A percentile compares a stretch with the other conserved stretches of the same genome.
Conservation (phyloP, 2,113 vertebrate genomes). For the Poicephalus gulielmi region DNA sequence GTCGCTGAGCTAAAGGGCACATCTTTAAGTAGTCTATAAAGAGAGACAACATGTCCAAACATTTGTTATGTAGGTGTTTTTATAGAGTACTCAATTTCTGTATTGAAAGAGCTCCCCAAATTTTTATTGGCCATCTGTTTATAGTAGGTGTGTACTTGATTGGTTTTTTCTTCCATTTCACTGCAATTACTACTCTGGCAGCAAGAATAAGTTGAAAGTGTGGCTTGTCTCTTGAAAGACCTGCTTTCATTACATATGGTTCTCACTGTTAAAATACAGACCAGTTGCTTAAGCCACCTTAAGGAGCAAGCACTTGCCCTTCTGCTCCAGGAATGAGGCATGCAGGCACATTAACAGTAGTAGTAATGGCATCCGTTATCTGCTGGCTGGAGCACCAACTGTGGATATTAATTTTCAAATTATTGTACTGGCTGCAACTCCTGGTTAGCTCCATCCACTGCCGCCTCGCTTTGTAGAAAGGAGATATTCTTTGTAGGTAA, state of each 20-base stretch:
- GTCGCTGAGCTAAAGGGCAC: background rate
- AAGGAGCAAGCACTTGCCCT: background rate
- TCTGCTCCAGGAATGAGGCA: background rate
- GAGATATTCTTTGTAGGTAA: conserved; percentile 31
- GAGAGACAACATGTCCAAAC: background rate
- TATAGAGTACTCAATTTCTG: background rate
- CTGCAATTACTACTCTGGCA: conserved; percentile 24
- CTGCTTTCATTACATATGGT: background rate
- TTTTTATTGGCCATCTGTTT: conserved; percentile 63
- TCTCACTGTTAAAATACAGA: background rate
- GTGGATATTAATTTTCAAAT: conserved; percentile 17
- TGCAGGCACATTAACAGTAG: background rate
- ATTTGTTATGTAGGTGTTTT: conserved; percentile 53
- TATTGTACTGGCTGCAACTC: background rate
- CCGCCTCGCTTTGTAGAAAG: background rate
- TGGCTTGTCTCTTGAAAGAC: background rate
- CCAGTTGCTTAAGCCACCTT: background rate
- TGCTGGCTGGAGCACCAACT: conserved; percentile 4
- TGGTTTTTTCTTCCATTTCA: background rate
- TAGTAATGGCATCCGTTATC: background rate
- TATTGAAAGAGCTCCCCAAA: conserved; percentile 17
- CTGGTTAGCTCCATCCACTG: background rate
- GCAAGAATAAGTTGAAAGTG: background rate
- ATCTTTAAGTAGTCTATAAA: background rate
- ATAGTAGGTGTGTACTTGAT: conserved; percentile 25